Conservation (phyloP, 2,797 vertebrate genomes). For the Cyclura pinguis region DNA sequence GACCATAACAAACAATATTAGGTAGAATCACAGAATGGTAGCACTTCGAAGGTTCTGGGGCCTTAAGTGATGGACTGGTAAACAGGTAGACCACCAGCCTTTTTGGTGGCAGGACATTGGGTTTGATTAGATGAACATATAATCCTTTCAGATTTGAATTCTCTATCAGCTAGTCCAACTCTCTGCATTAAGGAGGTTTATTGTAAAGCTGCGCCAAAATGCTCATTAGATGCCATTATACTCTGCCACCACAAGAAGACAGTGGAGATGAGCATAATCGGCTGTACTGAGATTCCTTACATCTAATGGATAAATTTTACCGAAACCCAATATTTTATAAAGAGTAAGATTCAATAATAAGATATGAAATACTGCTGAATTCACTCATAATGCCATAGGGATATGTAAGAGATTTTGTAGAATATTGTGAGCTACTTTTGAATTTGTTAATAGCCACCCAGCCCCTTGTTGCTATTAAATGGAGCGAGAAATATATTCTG, state of each 20-base stretch:
- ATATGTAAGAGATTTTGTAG: background rate
- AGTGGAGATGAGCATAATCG: background rate
- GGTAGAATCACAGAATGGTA: background rate
- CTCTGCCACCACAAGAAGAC: background rate
- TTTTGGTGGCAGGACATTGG: background rate
- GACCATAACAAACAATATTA: background rate
- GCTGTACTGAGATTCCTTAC: background rate
- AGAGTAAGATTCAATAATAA: background rate
- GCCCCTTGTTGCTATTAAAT: background rate
- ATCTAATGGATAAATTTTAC: background rate
- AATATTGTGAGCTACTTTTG: background rate
- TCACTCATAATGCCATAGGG: background rate
- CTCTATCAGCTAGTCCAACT: background rate
- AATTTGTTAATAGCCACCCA: background rate
- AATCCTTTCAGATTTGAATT: background rate
- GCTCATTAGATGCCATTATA: background rate
- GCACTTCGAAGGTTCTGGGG: background rate
- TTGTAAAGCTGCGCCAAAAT: background rate
- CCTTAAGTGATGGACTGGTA: background rate
- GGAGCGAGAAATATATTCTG: background rate
- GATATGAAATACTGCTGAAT: background rate
- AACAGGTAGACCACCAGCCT: background rate
- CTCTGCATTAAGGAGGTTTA: background rate
- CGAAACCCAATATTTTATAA: background rate
- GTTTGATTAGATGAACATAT: background rate